Evolutionary conservation across 2,888 invertebrate species (phyloP).

Genomic region (Nomada hirtipes): DNA sequence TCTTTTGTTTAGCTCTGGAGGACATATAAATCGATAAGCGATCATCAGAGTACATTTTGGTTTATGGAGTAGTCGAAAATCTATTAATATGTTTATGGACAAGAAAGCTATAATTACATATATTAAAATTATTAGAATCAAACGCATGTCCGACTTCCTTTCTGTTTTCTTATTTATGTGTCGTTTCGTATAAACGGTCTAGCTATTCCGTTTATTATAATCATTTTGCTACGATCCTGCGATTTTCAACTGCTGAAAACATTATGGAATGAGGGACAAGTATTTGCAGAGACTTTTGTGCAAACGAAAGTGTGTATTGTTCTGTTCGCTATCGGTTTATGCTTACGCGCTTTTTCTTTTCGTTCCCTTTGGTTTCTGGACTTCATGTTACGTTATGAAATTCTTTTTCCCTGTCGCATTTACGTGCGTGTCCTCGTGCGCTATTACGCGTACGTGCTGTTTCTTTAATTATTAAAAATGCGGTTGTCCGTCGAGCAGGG

Average conservation of each 20-base stretch:
- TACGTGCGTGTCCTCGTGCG: neutral
- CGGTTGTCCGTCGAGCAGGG: conserved; percentile 34
- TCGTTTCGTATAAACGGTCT: too few species aligned
- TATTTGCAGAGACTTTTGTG: too few species aligned
- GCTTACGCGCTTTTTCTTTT: neutral
- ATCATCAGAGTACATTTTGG: neutral
- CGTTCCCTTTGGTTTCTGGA: neutral
- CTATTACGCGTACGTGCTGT: neutral
- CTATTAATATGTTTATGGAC: neutral
- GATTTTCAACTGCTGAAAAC: too few species aligned
- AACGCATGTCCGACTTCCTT: too few species aligned
- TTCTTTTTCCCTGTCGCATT: conserved; percentile 4
- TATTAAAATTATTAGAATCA: too few species aligned
- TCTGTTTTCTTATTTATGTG: too few species aligned
- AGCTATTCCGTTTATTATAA: too few species aligned
- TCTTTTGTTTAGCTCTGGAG: neutral
- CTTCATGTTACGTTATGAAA: neutral
- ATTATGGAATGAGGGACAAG: too few species aligned
- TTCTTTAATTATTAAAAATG: conserved; percentile 55
- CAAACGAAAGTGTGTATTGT: neutral
- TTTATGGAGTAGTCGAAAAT: neutral
- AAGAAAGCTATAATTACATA: neutral
- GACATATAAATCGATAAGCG: neutral
- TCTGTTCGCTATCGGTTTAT: neutral
- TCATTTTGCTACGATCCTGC: too few species aligned